A percentile compares a stretch with the other conserved stretches of the same genome.
phyloP scores from a whole-genome alignment of 2,113 vertebrate species.

The Pseudonaja textilis region DNA sequence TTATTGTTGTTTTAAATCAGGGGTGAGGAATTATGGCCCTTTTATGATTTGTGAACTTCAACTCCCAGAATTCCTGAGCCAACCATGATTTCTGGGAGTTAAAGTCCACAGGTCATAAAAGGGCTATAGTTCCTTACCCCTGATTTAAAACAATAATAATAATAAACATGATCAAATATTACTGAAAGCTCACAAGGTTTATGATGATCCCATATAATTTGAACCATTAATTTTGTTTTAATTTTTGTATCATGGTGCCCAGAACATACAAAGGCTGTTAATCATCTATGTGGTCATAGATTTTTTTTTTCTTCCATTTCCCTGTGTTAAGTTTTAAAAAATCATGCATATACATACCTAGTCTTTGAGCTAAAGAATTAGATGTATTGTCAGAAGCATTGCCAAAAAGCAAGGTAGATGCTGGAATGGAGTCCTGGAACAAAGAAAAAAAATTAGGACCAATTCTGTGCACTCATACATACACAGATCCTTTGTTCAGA shows the following conservation, averaged over 20 bases:
- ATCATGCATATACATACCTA: constrained; percentile 78
- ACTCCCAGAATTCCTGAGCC: not conserved
- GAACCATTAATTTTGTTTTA: not conserved
- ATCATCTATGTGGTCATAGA: not conserved
- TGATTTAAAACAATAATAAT: not conserved
- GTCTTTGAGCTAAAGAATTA: constrained; percentile 82
- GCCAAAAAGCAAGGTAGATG: constrained; percentile 83
- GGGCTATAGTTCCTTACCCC: not conserved
- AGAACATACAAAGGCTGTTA: not conserved
- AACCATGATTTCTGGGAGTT: not conserved
- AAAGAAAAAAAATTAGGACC: constrained; percentile 24
- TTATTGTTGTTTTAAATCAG: not conserved
- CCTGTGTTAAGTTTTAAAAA: not conserved
- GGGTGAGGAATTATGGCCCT: not conserved
- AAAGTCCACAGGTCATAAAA: not conserved
- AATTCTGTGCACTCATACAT: not conserved
- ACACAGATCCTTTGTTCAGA: not conserved
- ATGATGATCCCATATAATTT: not conserved
- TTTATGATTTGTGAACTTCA: not conserved
- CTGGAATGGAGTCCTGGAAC: constrained; percentile 83
- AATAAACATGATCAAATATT: not conserved
- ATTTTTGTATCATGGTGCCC: not conserved
- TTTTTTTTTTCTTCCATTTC: not conserved
- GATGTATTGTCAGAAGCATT: constrained; percentile 84
- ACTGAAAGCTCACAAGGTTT: not conserved